Evolutionary conservation across 2,113 vertebrate genomes (phyloP), one percentile per base, ranked within the genome.

Genomic region (Anolis sagrei): DNA sequence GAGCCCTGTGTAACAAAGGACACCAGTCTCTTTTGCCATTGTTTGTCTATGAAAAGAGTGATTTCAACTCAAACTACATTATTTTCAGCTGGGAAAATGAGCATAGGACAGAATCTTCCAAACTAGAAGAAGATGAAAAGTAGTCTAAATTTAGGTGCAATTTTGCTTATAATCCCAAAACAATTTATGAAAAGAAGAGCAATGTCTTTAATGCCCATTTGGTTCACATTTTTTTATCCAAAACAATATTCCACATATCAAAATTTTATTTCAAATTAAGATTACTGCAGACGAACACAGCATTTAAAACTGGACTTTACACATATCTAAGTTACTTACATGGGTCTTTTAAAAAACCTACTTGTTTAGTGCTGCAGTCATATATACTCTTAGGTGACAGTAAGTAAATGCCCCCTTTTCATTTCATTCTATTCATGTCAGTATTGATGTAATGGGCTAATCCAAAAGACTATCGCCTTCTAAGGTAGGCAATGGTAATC

Each of bases 81-180:
- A 32, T 1, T 89, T 75, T 36, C 1, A 0, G 44, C 18, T 0
- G 49, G 18, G 10, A 75, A 3, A 0, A 2, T 0, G 0, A 64
- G 44, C 1, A 8, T 74, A 7, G 5, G 58, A 76, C 64, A 61
- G 36, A 18, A 0, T 0, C 21, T 51, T 1, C 1, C 0, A 0
- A 68, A 79, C 44, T 16, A 6, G 13, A 66, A 80, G 9, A 85
- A 25, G 85, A 1, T 73, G 9, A 21, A 83, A 21, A n/a, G 1
- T 0, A 36, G 27, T 0, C 13, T 13, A 89, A 89, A 75, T 68
- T 70, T 49, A 74, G 2, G n/a, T n/a, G n/a, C n/a, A n/a, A n/a
- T n/a, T n/a, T n/a, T n/a, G n/a, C 11, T 72, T 58, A 0, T 62
- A 27, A 10, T 19, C 0, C 5, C 5, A n/a, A 1, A 70, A 16